Evolutionary conservation across 2,113 vertebrate genomes (phyloP), one percentile per base, ranked within the genome.

Genomic region (Cromileptes altivelis): DNA sequence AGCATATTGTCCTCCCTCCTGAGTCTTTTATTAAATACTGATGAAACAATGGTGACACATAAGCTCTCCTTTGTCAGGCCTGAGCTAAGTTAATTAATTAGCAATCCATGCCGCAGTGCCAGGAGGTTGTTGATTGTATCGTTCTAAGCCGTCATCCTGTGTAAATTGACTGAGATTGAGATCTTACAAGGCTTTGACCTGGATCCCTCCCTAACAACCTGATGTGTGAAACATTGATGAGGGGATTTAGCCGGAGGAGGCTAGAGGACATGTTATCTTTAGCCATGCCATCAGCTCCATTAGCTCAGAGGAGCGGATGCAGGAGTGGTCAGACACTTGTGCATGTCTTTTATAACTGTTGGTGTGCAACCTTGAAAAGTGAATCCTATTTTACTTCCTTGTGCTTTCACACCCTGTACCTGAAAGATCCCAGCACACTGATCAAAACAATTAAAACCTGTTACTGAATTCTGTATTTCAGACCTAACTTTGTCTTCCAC

Each of bases 151-250:
- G 80, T 75, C 92, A 85, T 94, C 92, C 91, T 89, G 91, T 95
- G 92, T 94, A 94, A 95, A 95, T 93, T 93, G 92, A 90, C 88
- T 75, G 79, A 90, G 94, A 94, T 95, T 94, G 90, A 90, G 89
- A 95, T 95, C 92, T 91, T 92, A 93, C 91, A 92, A 88, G 90
- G 89, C 88, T 94, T 78, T 93, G 93, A 94, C 94, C 93, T 91
- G 92, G 83, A 92, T 92, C 86, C 83, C 88, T 85, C 65, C 81
- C 84, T 64, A 82, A 89, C 90, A 85, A 84, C 81, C 87, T 88
- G 81, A 84, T 79, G 90, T 88, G 85, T 86, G 78, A 84, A 89
- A 87, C 92, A 88, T 85, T 91, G 92, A 94, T 91, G 91, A 88
- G 82, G 80, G 89, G 92, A 90, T 92, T 92, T 90, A 84, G 78